Percentiles rank a stretch among this genome's conserved stretches.
Conservation (phyloP, 1,140 invertebrate species). For the Globodera rostochiensis region DNA sequence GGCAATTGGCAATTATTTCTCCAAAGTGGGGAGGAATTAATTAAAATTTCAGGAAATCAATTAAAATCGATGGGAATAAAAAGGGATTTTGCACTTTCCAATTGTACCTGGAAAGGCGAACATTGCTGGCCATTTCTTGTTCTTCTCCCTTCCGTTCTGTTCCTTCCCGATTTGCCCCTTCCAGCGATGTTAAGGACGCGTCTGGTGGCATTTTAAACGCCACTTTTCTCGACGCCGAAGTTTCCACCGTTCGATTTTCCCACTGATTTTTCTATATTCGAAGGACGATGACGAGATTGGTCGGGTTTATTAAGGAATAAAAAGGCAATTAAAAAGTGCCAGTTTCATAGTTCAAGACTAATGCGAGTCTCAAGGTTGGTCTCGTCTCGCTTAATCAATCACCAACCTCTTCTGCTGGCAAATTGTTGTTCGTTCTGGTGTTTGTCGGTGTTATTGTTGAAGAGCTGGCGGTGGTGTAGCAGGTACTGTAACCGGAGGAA, state of each 20-base stretch:
- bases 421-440: neutral
- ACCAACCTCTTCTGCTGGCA: no score
- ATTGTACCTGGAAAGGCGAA: neutral
- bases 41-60: neutral
- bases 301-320: no score
- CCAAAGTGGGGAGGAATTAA: neutral
- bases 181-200: constrained; percentile 11
- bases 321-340: no score
- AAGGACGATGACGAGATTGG: no score
- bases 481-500: constrained; percentile 3
- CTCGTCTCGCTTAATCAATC: no score
- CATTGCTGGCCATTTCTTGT: neutral
- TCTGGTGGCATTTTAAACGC: constrained; percentile 29
- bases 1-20: neutral
- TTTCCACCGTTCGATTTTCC: neutral
- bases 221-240: neutral
- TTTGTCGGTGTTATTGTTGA: neutral
- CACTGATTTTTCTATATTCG: no score
- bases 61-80: neutral
- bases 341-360: no score
- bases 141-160: neutral
- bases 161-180: neutral
- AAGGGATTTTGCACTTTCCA: neutral
- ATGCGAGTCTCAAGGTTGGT: no score
- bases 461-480: constrained; percentile 1